Conservation (phyloP, 2,797 vertebrate species). For the Microctenopoma steveboyesi region DNA sequence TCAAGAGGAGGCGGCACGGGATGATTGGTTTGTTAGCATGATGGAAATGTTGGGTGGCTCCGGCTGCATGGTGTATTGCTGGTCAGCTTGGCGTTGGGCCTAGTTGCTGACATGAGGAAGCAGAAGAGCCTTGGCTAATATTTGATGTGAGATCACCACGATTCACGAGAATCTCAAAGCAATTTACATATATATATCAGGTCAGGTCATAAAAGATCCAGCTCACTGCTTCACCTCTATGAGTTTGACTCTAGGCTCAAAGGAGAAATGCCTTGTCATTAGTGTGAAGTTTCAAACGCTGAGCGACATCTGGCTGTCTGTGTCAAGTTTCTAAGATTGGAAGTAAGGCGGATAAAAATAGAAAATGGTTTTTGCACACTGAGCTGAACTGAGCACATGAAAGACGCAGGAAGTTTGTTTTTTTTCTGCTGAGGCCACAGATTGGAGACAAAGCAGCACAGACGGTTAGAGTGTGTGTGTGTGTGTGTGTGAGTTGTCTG, state of each 20-base stretch:
- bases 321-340: slow-evolving; percentile 28
- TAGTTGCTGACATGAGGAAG: no score
- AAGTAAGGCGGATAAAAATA: slow-evolving; percentile 65
- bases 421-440: slow-evolving; percentile 43
- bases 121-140: no score
- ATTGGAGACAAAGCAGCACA: slow-evolving; percentile 18
- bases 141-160: no score
- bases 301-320: slow-evolving; percentile 42
- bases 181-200: neutral
- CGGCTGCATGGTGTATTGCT: no score
- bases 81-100: no score
- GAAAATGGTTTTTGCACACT: slow-evolving; percentile 16
- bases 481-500: slow-evolving; percentile 1
- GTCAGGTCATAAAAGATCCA: neutral
- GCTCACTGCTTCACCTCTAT: neutral
- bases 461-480: neutral
- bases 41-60: no score
- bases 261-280: neutral
- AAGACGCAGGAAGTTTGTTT: slow-evolving; percentile 31
- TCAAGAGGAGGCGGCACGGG: no score
- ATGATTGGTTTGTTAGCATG: no score
- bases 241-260: slow-evolving; percentile 6
- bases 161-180: neutral
- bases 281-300: slow-evolving; percentile 25
- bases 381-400: slow-evolving; percentile 31